phyloP scores from a whole-genome alignment of 2,888 invertebrate genomes.

The Hydroisotoma schaefferi region DNA sequence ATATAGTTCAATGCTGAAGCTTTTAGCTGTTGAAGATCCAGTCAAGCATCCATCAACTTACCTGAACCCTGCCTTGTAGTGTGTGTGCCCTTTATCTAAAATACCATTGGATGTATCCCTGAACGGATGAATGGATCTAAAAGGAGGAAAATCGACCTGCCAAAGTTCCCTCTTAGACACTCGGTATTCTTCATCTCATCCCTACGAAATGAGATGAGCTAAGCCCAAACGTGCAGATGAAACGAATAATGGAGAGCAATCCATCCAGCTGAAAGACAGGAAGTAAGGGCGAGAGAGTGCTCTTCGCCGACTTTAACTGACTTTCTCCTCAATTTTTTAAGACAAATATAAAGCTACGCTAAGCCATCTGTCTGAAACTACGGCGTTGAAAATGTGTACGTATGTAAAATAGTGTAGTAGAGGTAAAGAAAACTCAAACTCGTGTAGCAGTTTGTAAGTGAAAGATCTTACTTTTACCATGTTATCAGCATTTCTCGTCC shows the following conservation, averaged over 20 bases:
- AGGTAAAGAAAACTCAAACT: no score
- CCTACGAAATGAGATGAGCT: conserved; percentile 37
- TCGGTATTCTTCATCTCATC: conserved; percentile 16
- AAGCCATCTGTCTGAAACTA: no score
- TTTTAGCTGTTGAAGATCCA: no score
- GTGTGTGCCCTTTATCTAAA: no score
- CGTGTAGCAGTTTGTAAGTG: conserved; percentile 34
- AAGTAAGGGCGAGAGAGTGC: conserved; percentile 28
- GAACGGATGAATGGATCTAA: conserved; percentile 10
- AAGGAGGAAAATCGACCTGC: conserved; percentile 12
- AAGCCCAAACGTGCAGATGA: conserved; percentile 37
- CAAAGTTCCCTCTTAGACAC: no score
- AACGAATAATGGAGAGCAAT: conserved; percentile 40
- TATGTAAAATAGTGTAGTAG: no score
- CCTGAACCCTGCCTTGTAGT: no score
- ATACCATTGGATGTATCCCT: not conserved
- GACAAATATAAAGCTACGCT: no score
- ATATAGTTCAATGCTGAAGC: no score
- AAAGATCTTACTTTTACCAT: conserved; percentile 22
- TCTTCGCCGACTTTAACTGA: conserved; percentile 28
- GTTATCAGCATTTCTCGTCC: conserved; percentile 22
- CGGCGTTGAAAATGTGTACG: no score
- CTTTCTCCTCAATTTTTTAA: conserved; percentile 21
- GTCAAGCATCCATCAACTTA: no score
- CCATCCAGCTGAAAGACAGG: conserved; percentile 39